Percentiles rank a stretch among this genome's conserved stretches.
Evolutionary conservation across 2,888 invertebrate genomes (phyloP).

Genomic region (Drosophila formosana): DNA sequence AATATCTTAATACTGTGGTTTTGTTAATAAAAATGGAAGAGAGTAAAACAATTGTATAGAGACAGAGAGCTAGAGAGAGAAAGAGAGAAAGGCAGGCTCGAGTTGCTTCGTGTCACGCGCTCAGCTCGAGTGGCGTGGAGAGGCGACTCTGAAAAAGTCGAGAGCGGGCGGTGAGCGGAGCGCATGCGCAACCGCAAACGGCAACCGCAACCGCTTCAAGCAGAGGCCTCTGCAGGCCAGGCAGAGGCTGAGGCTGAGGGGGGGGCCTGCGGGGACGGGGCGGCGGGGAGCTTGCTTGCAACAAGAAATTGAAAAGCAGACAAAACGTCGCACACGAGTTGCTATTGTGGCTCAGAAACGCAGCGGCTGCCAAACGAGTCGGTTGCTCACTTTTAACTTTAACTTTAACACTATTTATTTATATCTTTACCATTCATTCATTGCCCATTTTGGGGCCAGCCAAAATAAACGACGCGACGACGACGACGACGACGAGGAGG

Average conservation of each 20-base stretch:
- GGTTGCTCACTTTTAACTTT: conserved; percentile 55
- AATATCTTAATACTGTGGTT: no score
- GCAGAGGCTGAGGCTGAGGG: background rate
- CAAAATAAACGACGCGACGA: background rate
- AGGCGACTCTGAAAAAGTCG: conserved; percentile 14
- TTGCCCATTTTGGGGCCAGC: conserved; percentile 12
- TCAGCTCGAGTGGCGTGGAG: conserved; percentile 22
- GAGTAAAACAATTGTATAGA: background rate
- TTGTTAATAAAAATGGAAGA: no score
- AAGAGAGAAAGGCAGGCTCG: background rate
- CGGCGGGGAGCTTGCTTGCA: conserved; percentile 45
- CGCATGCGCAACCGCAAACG: conserved; percentile 64
- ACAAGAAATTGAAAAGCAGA: conserved; percentile 55
- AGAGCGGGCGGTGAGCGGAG: conserved; percentile 24
- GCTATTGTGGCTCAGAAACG: conserved; percentile 76
- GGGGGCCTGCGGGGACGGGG: background rate
- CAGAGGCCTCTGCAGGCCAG: conserved; percentile 3
- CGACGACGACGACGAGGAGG: conserved; percentile 1
- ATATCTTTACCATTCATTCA: conserved; percentile 5
- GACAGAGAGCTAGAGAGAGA: background rate
- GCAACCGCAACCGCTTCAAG: conserved; percentile 24
- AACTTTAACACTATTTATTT: conserved; percentile 39
- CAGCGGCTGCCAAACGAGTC: conserved; percentile 78
- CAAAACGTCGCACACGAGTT: conserved; percentile 66
- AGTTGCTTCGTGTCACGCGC: conserved; percentile 44